Evolutionary conservation across 2,888 invertebrate species (phyloP).

Genomic region (Dasysyrphus tricinctus): DNA sequence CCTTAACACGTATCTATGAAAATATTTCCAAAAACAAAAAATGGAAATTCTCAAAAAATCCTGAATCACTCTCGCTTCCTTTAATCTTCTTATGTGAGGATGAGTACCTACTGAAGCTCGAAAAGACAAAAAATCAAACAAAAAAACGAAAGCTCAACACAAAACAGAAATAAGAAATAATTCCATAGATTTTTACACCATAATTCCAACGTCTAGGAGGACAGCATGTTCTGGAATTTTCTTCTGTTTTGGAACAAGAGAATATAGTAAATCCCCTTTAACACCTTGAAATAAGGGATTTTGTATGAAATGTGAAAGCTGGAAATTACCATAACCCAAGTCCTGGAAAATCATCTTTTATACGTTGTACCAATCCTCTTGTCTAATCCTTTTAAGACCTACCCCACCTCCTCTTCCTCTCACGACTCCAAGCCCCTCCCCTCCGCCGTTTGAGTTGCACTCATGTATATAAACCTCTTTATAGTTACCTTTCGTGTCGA

Average conservation of each 20-base stretch:
- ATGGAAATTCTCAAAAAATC: background rate
- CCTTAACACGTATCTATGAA: too few relatives aligned
- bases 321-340: slow-evolving; percentile 62
- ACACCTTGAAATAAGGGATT: slow-evolving; percentile 50
- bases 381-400: background rate
- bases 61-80: background rate
- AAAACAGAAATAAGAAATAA: slow-evolving; percentile 13
- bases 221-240: background rate
- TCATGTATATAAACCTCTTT: background rate
- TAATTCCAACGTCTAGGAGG: background rate
- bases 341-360: slow-evolving; percentile 34
- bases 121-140: background rate
- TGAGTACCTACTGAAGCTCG: slow-evolving; percentile 20
- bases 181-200: slow-evolving; percentile 12
- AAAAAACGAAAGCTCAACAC: background rate
- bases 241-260: background rate
- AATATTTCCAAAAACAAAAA: background rate
- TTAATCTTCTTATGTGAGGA: slow-evolving; percentile 39
- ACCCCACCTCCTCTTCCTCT: background rate
- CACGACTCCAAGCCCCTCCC: background rate
- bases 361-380: background rate
- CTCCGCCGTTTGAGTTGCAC: background rate
- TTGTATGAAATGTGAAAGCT: slow-evolving; percentile 51
- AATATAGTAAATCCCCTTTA: slow-evolving; percentile 39
- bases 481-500: slow-evolving; percentile 16